phyloP scores from a whole-genome alignment of 2,113 vertebrate genomes.

The Gymnocephalus cernua region DNA sequence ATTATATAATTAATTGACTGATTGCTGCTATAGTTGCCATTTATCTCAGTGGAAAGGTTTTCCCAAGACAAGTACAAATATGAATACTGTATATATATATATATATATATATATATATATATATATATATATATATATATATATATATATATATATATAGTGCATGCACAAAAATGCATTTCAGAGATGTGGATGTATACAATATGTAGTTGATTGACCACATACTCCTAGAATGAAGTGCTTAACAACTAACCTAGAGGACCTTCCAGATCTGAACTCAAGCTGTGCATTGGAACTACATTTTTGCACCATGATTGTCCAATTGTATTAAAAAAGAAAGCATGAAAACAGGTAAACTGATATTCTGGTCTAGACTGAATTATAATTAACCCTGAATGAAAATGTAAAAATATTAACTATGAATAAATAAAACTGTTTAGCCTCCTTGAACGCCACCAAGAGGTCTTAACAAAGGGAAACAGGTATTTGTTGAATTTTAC shows the following conservation, averaged over 20 bases:
- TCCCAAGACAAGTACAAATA: too few species aligned
- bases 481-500: not conserved
- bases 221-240: not conserved
- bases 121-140: not conserved
- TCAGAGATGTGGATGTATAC: too few species aligned
- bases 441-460: not conserved
- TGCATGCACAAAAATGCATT: not conserved
- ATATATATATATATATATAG: not conserved
- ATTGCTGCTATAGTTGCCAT: not conserved
- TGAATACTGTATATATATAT: too few species aligned
- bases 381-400: not conserved
- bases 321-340: not conserved
- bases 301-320: not conserved
- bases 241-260: not conserved
- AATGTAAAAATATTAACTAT: too few species aligned
- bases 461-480: not conserved
- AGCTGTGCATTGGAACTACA: not conserved
- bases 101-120: not conserved
- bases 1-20: not conserved
- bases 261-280: not conserved
- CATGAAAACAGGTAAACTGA: not conserved
- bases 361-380: not conserved
- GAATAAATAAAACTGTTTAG: not conserved
- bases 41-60: not conserved
- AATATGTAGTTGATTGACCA: not conserved